Evolutionary conservation across 2,113 vertebrate genomes (phyloP), one percentile per base, ranked within the genome.

Genomic region (Phaethon lepturus): DNA sequence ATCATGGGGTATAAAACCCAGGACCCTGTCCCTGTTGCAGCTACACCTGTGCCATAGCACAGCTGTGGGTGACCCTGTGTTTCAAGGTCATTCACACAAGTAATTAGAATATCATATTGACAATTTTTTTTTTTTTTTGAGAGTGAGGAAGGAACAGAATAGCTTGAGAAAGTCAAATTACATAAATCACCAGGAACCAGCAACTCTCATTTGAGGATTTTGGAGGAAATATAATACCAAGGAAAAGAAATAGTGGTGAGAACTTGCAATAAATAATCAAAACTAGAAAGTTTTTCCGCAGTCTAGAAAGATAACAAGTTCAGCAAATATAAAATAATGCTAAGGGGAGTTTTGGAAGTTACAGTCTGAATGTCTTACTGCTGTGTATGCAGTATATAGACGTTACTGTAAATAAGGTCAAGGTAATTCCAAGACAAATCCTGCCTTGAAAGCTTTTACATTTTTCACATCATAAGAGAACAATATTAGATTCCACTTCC

Each of bases 201-300:
- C 6, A 93, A 78, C 15, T 55, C n/a, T 82, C 5, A 85, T 85
- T 56, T 81, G 68, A 96, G 80, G 68, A 80, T 58, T 91, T 91
- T 72, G 13, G 78, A 72, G 28, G 9, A 90, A 94, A 80, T 42
- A 13, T 40, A 69, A 49, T 60, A 38, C 66, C 29, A 66, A 96
- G 16, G 35, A 96, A 93, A 91, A 96, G 84, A 96, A 93, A 87
- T 33, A 78, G 26, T 60, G 29, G 17, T 79, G 49, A 91, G 62
- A 86, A 90, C 28, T 82, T 85, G 29, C 53, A 85, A 66, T 91
- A 93, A 78, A 64, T 90, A 82, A 88, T 79, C 75, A 75, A 83
- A 94, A 87, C 33, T 87, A 91, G 20, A 72, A 90, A 76, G 53
- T 53, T 87, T 79, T 89, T 95, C 58, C 47, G 62, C 69, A 74